Evolutionary conservation across 2,888 invertebrate genomes (phyloP), one percentile per base, ranked within the genome.

Genomic region (Ormyrus thymus): DNA sequence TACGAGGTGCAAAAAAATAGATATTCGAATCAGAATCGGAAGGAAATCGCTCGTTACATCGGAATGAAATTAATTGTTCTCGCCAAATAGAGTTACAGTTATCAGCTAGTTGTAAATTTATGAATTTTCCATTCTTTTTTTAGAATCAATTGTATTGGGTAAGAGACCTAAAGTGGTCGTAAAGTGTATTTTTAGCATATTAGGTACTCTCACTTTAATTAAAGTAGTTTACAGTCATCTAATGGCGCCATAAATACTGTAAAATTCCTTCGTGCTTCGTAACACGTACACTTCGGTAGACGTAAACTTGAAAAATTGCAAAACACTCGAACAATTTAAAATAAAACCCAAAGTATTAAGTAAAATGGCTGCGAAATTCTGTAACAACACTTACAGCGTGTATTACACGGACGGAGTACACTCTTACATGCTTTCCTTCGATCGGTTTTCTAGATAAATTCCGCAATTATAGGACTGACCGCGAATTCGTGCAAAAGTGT

Each of bases 361-460:
- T n/a, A 43, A 53, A 71, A 43, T 51, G n/a, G n/a, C 7, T 6
- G 8, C 9, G 9, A 65, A 7, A 43, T 66, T 66, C 7, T 43
- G n/a, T 53, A 11, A 53, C 50, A 29, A 7, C 53, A 51, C 13
- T 51, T 13, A 13, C 29, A 13, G 6, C 15, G n/a, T 45, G 61
- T 61, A n/a, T 61, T 59, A 61, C 45, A 71, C 8, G 50, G 8
- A 51, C 45, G 50, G 45, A 53, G 45, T 51, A 11, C 6, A 9
- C 10, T 61, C 51, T 53, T 71, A 11, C 51, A 10, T 13, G 50
- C 50, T 70, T 48, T 59, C 8, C 29, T 43, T 59, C 59, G 43
- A 70, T 59, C 7, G 53, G n/a, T 29, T 59, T 59, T 59, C 45
- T 59, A 11, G n/a, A 43, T 50, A 70, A 70, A 59, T 50, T 51